Evolutionary conservation across 2,888 invertebrate species (phyloP).

Genomic region (Boloria euphrosyne): DNA sequence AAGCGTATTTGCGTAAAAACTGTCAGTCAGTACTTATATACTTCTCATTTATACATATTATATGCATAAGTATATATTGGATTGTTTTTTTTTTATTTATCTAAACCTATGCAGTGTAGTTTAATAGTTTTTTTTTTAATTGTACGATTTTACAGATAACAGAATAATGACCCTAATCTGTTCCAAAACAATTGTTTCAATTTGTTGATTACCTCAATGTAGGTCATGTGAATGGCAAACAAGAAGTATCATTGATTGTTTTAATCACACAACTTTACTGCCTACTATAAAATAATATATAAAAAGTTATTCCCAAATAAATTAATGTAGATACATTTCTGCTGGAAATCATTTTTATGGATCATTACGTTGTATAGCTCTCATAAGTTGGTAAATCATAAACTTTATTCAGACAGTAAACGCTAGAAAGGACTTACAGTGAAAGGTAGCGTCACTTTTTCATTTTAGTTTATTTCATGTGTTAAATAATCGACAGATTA

Average conservation of each 20-base stretch:
- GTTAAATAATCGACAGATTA: constrained; percentile 50
- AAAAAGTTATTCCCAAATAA: constrained; percentile 50
- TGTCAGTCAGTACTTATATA: no score
- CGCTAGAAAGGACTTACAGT: constrained; percentile 61
- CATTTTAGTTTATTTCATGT: constrained; percentile 56
- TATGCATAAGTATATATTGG: no score
- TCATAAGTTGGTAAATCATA: constrained; percentile 53
- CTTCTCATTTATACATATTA: no score
- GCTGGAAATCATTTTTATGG: constrained; percentile 58
- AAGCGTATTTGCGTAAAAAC: no score
- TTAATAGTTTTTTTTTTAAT: no score
- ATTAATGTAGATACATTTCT: constrained; percentile 50
- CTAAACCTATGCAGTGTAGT: no score
- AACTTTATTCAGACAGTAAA: constrained; percentile 57
- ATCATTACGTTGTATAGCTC: constrained; percentile 53
- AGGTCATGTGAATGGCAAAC: constrained; percentile 46
- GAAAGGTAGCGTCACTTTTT: constrained; percentile 56
- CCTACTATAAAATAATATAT: constrained; percentile 45
- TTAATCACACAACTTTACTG: constrained; percentile 48
- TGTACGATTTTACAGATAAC: background rate
- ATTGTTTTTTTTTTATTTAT: no score
- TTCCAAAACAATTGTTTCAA: background rate
- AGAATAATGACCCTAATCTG: background rate
- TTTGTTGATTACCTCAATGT: constrained; percentile 32
- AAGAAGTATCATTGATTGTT: constrained; percentile 45